phyloP scores from a whole-genome alignment of 2,113 vertebrate genomes.

The Malurus cyaneus region DNA sequence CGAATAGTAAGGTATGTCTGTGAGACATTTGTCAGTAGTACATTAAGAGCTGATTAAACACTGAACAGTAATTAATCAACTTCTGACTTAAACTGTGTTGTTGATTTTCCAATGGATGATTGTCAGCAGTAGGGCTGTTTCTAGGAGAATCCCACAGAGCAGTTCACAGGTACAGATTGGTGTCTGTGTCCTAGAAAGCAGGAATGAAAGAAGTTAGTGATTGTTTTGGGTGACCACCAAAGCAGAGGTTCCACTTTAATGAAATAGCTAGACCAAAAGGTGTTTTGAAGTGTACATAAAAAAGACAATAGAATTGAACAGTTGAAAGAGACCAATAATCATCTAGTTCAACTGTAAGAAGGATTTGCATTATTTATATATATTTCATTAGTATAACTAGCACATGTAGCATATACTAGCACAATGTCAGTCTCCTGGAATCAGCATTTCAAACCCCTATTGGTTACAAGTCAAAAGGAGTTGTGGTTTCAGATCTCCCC shows the following conservation, averaged over 20 bases:
- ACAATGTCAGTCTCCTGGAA: neutral
- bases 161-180: neutral
- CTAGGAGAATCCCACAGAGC: neutral
- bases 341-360: neutral
- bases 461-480: neutral
- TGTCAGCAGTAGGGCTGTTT: neutral
- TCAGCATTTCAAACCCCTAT: neutral
- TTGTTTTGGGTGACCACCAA: neutral
- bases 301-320: neutral
- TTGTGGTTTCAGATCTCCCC: neutral
- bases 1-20: neutral
- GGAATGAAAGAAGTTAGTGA: neutral
- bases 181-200: neutral
- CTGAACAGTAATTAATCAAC: neutral
- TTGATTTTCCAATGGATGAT: neutral
- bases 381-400: neutral
- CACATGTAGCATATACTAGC: neutral
- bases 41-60: neutral
- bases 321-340: neutral
- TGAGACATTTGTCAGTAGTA: neutral
- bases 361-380: neutral
- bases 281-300: neutral
- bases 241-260: neutral
- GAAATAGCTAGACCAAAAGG: neutral
- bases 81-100: neutral